Evolutionary conservation across 2,888 invertebrate species (phyloP), one percentile per base, ranked within the genome.

Genomic region (Oligia latruncula): DNA sequence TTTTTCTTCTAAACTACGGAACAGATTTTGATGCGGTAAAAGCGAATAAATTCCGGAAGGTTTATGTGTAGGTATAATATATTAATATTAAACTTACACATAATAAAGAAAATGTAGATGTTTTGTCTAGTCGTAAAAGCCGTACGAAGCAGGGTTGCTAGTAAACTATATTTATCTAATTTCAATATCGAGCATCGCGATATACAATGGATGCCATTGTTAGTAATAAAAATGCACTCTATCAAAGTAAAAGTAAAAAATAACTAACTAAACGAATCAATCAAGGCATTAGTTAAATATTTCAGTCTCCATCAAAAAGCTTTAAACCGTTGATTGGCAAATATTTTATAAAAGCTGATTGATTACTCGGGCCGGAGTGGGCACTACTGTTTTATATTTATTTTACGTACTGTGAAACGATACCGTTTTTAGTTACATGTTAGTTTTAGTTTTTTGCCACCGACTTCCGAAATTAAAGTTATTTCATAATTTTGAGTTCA

Each of bases 321-420:
- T 74, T 46, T 13, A 84, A 52, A 40, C 74, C 73, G 75, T 78
- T 77, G 78, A 80, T 88, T 78, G 76, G 78, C 52, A 83, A 83
- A 86, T 83, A 86, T 78, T 82, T 85, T 78, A 71, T 88, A 65
- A 74, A 80, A 79, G 52, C 77, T 77, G 84, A 89, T 82, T 86
- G 83, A 89, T 88, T 82, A 72, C 72, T 64, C 58, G 13, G 3
- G 46, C 55, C 46, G 1, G 43, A 60, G n/a, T 60, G 29, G 23
- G 29, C 55, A 23, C n/a, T 58, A 70, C 55, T 76, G 52, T 71
- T 80, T 80, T 65, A 58, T 62, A 52, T 83, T 72, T 55, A 55
- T 83, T 84, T 78, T 78, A 74, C 55, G 13, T 55, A 35, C 23
- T 71, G 29, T 52, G 23, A n/a, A 65, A 49, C 15, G 20, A 13